phyloP scores from a whole-genome alignment of 2,113 vertebrate genomes.

The Taxidea taxus region DNA sequence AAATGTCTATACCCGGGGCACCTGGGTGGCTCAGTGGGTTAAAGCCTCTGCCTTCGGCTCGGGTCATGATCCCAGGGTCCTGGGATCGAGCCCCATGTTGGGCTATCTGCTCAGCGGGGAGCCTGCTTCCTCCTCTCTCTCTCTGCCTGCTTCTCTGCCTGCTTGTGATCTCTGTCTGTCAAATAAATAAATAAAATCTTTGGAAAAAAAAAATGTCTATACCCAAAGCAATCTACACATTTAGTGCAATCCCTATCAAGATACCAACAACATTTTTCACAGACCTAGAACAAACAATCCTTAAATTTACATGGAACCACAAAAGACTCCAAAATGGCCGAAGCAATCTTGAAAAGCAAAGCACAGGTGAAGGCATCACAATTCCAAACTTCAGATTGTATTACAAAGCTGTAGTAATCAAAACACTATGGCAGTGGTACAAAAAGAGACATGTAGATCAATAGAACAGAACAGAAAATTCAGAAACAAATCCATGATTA shows the following conservation, averaged over 20 bases:
- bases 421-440: neutral
- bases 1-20: neutral
- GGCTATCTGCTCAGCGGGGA: too few relatives aligned
- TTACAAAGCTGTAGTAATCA: neutral
- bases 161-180: too few relatives aligned
- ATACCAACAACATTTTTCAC: neutral
- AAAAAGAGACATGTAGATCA: neutral
- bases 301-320: neutral
- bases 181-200: too few relatives aligned
- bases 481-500: neutral
- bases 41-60: too few relatives aligned
- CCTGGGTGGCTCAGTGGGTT: too few relatives aligned
- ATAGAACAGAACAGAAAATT: neutral
- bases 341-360: neutral
- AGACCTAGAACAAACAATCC: neutral
- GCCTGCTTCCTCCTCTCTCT: too few relatives aligned
- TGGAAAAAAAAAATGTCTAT: too few relatives aligned
- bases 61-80: too few relatives aligned
- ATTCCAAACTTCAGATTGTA: neutral
- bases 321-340: neutral
- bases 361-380: neutral
- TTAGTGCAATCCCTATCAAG: neutral
- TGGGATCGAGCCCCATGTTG: too few relatives aligned
- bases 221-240: neutral
- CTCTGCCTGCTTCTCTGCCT: too few relatives aligned